Base-by-base conservation (phyloP, 2,113 vertebrate species). In the Drymodes brunneopygia region DNA sequence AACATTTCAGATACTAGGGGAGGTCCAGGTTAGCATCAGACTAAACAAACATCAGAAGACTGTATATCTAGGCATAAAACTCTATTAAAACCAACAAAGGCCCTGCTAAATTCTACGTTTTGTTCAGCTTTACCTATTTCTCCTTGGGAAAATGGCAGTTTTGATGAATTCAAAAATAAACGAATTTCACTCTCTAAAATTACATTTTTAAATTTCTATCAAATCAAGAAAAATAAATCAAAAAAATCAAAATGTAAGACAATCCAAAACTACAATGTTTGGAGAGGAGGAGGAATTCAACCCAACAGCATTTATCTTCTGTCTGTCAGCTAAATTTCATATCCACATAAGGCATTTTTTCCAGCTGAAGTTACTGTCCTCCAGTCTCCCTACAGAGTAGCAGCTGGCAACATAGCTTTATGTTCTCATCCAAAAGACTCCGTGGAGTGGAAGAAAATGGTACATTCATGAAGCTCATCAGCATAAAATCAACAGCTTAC, bases 401-500 rank as follows among this genome's bases (percentile, higher is more conserved):
- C 94, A 96, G 95, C 95, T 95, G 93, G 61, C 82, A 85, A 92
- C 28, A 73, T 27, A 95, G 86, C 70, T 96, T 92, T 92, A 92
- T 81, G 61, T 75, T 89, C 86, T 72, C 86, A 93, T 79, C 86
- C 86, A 91, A 71, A 92, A 95, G 47, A 92, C 47, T 90, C 72
- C 1, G 8, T 12, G 6, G 60, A 90, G 65, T 54, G 75, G 75
- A 86, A 84, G 91, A 83, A 94, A 85, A 51, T 11, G 45, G 73
- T 62, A 87, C 78, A 87, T 77, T 95, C 87, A 95, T 53, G 62
- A 95, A 87, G 85, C 70, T 88, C 50, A 94, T 90, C 91, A 90
- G 58, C 89, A 80, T 73, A 82, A 94, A 89, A 84, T 85, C 84
- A 94, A 35, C 87, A 80, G 89, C 89, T 95, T 89, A 94, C 88